Percentiles rank a stretch among this genome's conserved stretches.
These are phyloP conservation scores for Perizoma flavofasciatum DNA, from an alignment of 2,888 invertebrate species.

Conservation along the genomic window DNA sequence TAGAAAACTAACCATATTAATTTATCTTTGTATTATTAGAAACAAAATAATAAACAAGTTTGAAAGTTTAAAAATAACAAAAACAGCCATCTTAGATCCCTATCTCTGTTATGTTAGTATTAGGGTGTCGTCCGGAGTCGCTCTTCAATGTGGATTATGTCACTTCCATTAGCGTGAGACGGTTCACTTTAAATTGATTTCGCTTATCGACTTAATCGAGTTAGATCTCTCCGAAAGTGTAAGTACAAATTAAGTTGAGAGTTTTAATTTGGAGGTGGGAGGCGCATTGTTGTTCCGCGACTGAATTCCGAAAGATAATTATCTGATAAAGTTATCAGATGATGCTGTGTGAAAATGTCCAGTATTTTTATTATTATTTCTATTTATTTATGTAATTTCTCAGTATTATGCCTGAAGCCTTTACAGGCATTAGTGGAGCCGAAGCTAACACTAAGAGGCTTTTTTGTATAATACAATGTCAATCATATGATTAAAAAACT, in stretches of 20 bases:
- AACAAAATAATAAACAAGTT: too few relatives aligned
- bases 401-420: too few relatives aligned
- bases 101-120: slow-evolving; percentile 66
- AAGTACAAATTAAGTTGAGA: slow-evolving; percentile 12
- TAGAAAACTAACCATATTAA: too few relatives aligned
- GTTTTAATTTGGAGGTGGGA: slow-evolving; percentile 12
- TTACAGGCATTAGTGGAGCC: too few relatives aligned
- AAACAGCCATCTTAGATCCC: slow-evolving; percentile 50
- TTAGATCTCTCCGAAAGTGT: slow-evolving; percentile 25
- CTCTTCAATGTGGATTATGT: slow-evolving; percentile 56
- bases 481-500: too few relatives aligned
- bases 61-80: slow-evolving; percentile 57
- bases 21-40: too few relatives aligned
- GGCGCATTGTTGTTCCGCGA: slow-evolving; percentile 8
- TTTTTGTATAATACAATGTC: too few relatives aligned
- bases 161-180: slow-evolving; percentile 48
- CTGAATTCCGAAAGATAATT: slow-evolving; percentile 6
- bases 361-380: too few relatives aligned
- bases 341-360: background rate
- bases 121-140: slow-evolving; percentile 43
- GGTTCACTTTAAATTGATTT: slow-evolving; percentile 49
- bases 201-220: slow-evolving; percentile 39
- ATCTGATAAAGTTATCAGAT: background rate
- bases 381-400: too few relatives aligned
- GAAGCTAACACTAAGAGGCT: too few relatives aligned